These are phyloP conservation scores for Panthera tigris DNA, from an alignment of 2,113 vertebrate species.

Conservation along the genomic window DNA sequence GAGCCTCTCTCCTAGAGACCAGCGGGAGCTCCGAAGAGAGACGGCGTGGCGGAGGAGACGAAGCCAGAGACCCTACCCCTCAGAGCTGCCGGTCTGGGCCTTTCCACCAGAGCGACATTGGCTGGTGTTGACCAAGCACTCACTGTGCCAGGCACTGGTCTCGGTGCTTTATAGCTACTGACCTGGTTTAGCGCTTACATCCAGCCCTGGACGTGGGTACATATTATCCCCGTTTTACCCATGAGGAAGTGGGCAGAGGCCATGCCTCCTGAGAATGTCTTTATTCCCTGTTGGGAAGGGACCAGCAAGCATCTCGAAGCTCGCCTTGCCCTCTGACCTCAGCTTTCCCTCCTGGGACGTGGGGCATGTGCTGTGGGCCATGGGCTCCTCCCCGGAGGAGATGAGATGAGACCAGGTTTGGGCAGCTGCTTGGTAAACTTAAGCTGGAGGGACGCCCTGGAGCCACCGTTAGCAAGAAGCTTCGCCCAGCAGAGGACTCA, in stretches of 20 bases:
- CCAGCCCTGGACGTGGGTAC: neutral
- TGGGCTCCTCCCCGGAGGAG: neutral
- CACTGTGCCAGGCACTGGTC: rapidly evolving
- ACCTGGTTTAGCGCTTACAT: rapidly evolving
- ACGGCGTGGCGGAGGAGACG: neutral
- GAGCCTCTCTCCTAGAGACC: neutral
- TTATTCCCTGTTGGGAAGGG: rapidly evolving
- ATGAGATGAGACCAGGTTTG: too few species aligned
- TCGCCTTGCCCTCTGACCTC: neutral
- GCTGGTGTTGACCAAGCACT: neutral
- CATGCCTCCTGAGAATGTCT: neutral
- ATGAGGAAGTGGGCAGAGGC: neutral
- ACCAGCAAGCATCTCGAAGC: too few species aligned
- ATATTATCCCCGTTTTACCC: neutral
- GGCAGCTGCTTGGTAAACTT: rapidly evolving
- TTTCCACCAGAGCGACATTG: neutral
- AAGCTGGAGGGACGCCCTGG: rapidly evolving
- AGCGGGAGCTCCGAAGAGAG: neutral
- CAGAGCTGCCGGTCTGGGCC: neutral
- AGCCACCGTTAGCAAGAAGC: rapidly evolving
- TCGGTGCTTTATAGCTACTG: rapidly evolving
- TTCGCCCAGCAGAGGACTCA: neutral
- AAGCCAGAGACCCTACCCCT: neutral
- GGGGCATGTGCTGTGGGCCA: rapidly evolving
- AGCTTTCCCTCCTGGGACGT: rapidly evolving